A percentile compares a stretch with the other conserved stretches of the same genome.
Evolutionary conservation across 2,888 invertebrate genomes (phyloP).

Genomic region (Pachydiplax longipennis): DNA sequence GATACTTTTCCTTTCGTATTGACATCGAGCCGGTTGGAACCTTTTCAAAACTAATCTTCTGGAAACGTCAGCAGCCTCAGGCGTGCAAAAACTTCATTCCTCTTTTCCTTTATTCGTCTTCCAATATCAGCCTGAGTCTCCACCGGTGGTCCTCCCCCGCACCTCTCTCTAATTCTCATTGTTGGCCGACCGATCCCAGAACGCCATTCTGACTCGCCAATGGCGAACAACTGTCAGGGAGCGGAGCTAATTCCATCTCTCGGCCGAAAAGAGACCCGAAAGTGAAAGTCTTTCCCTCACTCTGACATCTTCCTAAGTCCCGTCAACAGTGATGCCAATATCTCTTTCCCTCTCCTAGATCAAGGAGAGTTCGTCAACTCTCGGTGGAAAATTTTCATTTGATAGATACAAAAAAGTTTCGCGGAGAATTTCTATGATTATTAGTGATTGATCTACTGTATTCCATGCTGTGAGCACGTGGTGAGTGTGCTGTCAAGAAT

Average conservation of each 20-base stretch:
- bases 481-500: no score
- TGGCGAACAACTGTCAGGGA: neutral
- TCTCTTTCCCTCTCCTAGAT: no score
- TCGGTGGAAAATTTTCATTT: no score
- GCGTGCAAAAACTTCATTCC: neutral
- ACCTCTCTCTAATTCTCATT: neutral
- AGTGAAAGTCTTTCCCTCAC: neutral
- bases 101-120: neutral
- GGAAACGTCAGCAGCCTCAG: neutral
- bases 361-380: no score
- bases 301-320: neutral
- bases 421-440: no score
- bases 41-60: neutral
- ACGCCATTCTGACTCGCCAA: neutral
- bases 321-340: no score
- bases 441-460: no score
- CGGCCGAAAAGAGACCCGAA: neutral
- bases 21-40: neutral
- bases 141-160: neutral
- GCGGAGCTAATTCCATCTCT: neutral
- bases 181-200: neutral
- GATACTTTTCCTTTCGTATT: neutral
- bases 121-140: neutral
- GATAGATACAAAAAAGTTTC: no score
- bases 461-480: no score